Conservation (phyloP, 2,888 invertebrate genomes). For the Serripes groenlandicus region DNA sequence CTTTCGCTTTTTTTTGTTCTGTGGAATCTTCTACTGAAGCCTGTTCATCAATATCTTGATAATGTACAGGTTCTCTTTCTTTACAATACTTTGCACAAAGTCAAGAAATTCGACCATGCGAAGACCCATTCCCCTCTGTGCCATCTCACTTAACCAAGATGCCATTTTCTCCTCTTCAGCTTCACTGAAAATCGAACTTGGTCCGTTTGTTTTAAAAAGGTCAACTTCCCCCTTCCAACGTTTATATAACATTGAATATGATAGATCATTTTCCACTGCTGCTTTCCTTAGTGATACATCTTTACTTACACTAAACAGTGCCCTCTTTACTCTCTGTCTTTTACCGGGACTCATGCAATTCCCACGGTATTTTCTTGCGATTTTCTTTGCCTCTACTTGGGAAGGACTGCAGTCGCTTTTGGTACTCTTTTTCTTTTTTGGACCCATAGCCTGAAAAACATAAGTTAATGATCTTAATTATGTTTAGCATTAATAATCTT, state of each 20-base stretch:
- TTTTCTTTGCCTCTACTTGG: constrained; percentile 9
- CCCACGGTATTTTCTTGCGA: constrained; percentile 17
- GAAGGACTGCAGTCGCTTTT: neutral
- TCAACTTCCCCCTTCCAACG: constrained; percentile 17
- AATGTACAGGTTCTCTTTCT: too few relatives aligned
- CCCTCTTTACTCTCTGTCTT: neutral
- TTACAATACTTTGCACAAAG: constrained; percentile 46
- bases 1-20: constrained; percentile 27
- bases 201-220: constrained; percentile 11
- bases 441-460: constrained; percentile 22
- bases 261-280: neutral
- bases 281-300: constrained; percentile 20
- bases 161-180: constrained; percentile 26
- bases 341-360: constrained; percentile 27
- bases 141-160: constrained; percentile 41
- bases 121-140: constrained; percentile 42
- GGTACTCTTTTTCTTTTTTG: constrained; percentile 11
- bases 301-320: constrained; percentile 20
- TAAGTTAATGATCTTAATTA: too few relatives aligned
- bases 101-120: constrained; percentile 43
- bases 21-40: neutral
- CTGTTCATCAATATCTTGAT: too few relatives aligned
- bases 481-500: too few relatives aligned
- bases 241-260: constrained; percentile 13
- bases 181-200: constrained; percentile 19